Base-by-base conservation (phyloP, 2,888 invertebrate genomes). In the Litoditis marina region DNA sequence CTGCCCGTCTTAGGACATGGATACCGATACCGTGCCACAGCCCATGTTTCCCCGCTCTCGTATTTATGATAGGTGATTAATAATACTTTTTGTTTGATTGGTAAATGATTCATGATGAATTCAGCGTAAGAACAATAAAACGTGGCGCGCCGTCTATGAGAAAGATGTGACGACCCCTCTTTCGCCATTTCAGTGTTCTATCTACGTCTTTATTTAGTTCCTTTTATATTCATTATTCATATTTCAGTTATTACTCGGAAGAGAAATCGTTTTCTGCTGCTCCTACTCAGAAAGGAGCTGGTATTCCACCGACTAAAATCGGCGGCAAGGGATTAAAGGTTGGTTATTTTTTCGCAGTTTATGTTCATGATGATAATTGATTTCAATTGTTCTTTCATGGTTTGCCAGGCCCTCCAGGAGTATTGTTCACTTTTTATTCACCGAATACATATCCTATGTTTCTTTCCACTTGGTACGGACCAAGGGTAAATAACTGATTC, bases 171-270 rank as follows among this genome's bases (percentile, higher is more conserved):
- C n/a, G n/a, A n/a, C n/a, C n/a, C n/a, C n/a, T n/a, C n/a, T n/a
- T n/a, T n/a, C n/a, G n/a, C n/a, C n/a, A n/a, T n/a, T n/a, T n/a
- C n/a, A n/a, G n/a, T n/a, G n/a, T n/a, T n/a, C n/a, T n/a, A n/a
- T n/a, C n/a, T n/a, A n/a, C n/a, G n/a, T n/a, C n/a, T n/a, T n/a
- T n/a, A n/a, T n/a, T n/a, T n/a, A n/a, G n/a, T n/a, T n/a, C n/a
- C n/a, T n/a, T n/a, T n/a, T n/a, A n/a, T n/a, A n/a, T 54, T 39
- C 22, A 52, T 32, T 36, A 5, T 25, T n/a, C n/a, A 30, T 11
- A 52, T 77, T 78, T 51, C 65, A 80, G 80, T 56, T 80, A 79
- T 63, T 80, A 80, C 66, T 69, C 80, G 49, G 80, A 80, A 58
- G 77, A 79, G 67, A 71, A 75, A 52, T 72, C 79, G 4, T 72